phyloP scores from a whole-genome alignment of 2,888 invertebrate species.

The Chrysolina haemoptera region DNA sequence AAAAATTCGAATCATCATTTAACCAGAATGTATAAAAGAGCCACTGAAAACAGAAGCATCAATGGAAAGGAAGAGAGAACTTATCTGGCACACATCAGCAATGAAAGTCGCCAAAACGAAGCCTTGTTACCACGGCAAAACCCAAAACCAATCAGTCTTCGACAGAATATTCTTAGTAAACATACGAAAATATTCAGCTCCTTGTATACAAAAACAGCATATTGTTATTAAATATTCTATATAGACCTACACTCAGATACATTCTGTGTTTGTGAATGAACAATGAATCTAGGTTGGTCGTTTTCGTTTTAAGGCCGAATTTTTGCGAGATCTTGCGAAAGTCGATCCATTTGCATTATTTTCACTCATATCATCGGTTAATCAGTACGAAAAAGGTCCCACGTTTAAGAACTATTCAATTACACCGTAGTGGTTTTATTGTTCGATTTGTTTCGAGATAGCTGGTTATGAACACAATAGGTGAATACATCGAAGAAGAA shows the following conservation, averaged over 20 bases:
- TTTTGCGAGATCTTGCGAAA: conserved; percentile 26
- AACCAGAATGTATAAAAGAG: too few relatives aligned
- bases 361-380: conserved; percentile 27
- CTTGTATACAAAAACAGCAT: too few relatives aligned
- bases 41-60: too few relatives aligned
- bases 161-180: too few relatives aligned
- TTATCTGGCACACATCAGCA: too few relatives aligned
- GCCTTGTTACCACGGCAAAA: too few relatives aligned
- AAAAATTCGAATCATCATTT: too few relatives aligned
- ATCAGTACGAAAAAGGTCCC: conserved; percentile 31
- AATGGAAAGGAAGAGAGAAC: too few relatives aligned
- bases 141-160: too few relatives aligned
- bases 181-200: too few relatives aligned
- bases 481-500: conserved; percentile 15
- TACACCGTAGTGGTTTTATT: conserved; percentile 25
- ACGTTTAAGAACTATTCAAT: conserved; percentile 32
- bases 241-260: background rate
- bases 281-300: background rate
- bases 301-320: conserved; percentile 16
- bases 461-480: conserved; percentile 24
- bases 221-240: too few relatives aligned
- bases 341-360: conserved; percentile 33
- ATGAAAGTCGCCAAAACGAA: too few relatives aligned
- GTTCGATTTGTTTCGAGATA: conserved; percentile 21
- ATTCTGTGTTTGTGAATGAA: background rate